A percentile compares a stretch with the other conserved stretches of the same genome.
Evolutionary conservation across 2,797 vertebrate genomes (phyloP).

Genomic region (Dromococcyx pavoninus): DNA sequence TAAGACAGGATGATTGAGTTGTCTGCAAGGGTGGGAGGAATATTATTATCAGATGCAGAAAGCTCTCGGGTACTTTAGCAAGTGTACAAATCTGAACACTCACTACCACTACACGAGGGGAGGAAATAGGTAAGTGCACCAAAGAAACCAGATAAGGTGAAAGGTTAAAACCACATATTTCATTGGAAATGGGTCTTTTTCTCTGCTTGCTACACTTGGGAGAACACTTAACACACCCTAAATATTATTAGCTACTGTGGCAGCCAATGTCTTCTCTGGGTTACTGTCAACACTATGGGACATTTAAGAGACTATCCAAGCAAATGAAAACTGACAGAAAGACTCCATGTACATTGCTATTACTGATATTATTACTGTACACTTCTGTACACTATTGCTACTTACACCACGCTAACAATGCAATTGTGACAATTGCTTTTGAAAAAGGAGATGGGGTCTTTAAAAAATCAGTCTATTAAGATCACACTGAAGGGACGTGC

Average conservation of each 20-base stretch:
- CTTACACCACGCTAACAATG: rapidly evolving
- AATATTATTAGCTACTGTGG: background rate
- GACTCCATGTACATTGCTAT: background rate
- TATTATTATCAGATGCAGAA: background rate
- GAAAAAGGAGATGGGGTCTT: background rate
- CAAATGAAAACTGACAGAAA: background rate
- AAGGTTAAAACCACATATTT: background rate
- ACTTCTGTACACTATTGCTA: background rate
- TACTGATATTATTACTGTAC: background rate
- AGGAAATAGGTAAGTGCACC: background rate
- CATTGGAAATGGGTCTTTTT: background rate
- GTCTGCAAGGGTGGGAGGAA: background rate
- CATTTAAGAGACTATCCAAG: background rate
- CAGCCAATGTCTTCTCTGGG: background rate
- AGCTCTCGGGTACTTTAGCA: background rate
- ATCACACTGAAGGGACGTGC: background rate
- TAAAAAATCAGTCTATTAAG: background rate
- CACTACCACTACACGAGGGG: background rate
- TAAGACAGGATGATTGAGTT: background rate
- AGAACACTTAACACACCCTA: background rate
- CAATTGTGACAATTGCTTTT: background rate
- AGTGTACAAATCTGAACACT: background rate
- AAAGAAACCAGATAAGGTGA: background rate
- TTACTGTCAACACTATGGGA: background rate
- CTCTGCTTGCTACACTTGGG: background rate